Conservation (phyloP, 1,140 invertebrate genomes). For the Diuraphis noxia region DNA sequence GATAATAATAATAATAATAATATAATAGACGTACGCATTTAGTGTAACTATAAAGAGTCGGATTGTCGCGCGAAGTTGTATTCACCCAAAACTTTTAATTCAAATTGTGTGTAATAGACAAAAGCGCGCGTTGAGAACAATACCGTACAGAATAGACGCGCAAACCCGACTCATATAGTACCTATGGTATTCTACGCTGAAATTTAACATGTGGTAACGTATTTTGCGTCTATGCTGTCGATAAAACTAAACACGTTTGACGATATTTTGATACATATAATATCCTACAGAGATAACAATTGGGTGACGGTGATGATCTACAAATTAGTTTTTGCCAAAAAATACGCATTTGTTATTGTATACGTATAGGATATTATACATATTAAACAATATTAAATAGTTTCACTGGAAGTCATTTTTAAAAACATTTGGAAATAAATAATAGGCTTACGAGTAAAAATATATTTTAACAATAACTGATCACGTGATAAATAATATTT, state of each 20-base stretch:
- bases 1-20: too few relatives aligned
- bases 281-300: too few relatives aligned
- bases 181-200: background rate
- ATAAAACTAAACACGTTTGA: background rate
- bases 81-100: background rate
- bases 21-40: background rate
- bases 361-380: too few relatives aligned
- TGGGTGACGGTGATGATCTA: too few relatives aligned
- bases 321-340: background rate
- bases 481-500: too few relatives aligned
- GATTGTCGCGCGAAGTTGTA: background rate
- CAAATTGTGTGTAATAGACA: background rate
- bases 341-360: background rate
- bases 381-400: too few relatives aligned
- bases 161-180: background rate
- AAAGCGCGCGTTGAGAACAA: background rate
- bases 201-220: background rate
- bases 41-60: background rate
- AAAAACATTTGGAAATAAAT: background rate
- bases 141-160: background rate
- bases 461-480: too few relatives aligned
- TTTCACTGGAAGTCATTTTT: background rate
- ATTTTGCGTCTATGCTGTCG: background rate
- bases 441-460: background rate
- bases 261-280: background rate